phyloP scores from a whole-genome alignment of 1,140 invertebrate species.

The Rhagoletis zephyria region DNA sequence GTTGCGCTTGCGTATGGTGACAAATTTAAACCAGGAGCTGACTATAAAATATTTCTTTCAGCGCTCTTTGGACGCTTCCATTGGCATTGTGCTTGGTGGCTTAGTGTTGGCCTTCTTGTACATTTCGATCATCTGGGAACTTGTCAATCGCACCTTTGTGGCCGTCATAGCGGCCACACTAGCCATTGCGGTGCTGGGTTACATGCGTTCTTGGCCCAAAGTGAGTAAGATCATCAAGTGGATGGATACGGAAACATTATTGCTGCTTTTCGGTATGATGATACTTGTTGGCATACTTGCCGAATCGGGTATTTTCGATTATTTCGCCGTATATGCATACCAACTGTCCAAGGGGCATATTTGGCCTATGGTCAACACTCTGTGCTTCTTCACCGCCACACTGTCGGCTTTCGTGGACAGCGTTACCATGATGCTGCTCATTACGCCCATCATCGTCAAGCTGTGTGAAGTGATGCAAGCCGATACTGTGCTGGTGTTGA shows the following conservation, averaged over 20 bases:
- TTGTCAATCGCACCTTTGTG: conserved; percentile 84
- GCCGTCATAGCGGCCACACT: conserved; percentile 83
- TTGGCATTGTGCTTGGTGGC: conserved; percentile 80
- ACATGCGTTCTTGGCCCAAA: conserved; percentile 80
- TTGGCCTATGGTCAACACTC: conserved; percentile 84
- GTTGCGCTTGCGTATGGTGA: conserved; percentile 12
- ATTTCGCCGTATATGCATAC: conserved; percentile 82
- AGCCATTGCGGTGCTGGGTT: conserved; percentile 81
- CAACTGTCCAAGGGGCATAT: conserved; percentile 83
- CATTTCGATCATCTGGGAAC: conserved; percentile 66
- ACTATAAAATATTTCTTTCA: conserved; percentile 46
- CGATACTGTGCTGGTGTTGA: conserved; percentile 85
- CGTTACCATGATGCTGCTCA: conserved; percentile 86
- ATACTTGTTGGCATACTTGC: conserved; percentile 86
- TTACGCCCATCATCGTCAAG: conserved; percentile 87
- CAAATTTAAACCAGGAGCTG: conserved; percentile 40
- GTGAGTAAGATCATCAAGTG: conserved; percentile 83
- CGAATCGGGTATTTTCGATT: conserved; percentile 89
- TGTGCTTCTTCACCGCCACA: conserved; percentile 84
- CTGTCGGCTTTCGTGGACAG: conserved; percentile 88
- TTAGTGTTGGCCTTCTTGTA: conserved; percentile 82
- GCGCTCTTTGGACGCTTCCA: conserved; percentile 21
- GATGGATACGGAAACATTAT: conserved; percentile 87
- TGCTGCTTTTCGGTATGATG: conserved; percentile 91
- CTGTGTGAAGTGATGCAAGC: conserved; percentile 88